Evolutionary conservation across 1,140 invertebrate species (phyloP), one percentile per base, ranked within the genome.

Genomic region (Diabrotica virgifera): DNA sequence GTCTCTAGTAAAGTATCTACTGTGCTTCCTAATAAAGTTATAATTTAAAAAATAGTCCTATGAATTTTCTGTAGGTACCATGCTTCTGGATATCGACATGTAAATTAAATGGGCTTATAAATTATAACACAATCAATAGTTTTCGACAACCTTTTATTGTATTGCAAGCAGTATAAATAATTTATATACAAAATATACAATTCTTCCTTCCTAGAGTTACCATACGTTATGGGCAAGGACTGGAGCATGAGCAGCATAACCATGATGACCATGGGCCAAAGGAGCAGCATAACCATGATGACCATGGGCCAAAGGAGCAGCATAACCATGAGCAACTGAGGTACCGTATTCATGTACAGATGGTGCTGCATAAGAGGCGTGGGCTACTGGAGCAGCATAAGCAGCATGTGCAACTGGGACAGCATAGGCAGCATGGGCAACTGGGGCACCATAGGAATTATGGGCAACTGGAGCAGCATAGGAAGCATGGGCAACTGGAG

Each of bases 141-240:
- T 24, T 24, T 24, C 4, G 24, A 24, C 24, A 24, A 24, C 24
- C 24, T 24, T 24, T 24, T 24, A 24, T 24, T 24, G 24, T 24
- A 24, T 70, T 86, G 82, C 9, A 87, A 85, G 13, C 46, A 10
- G 24, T 53, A 14, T 13, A 62, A 24, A 24, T 24, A 24, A 24
- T 24, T 24, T 24, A 24, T 2, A 24, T 24, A 24, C 24, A 24
- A 24, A 24, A 24, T 24, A 24, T 24, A 24, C 24, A 24, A 24
- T 24, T 24, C 24, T 24, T 24, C 24, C 24, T 24, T 24, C 1
- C 24, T 13, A 5, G 7, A 53, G 12, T 53, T 53, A 53, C 52
- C 52, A 53, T n/a, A 53, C 52, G 7, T 53, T 53, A 53, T 53
- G 52, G 0, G 52, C 5, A 24, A 53, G 52, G 5, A 53, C 52